Evolutionary conservation across 2,797 vertebrate species (phyloP), one percentile per base, ranked within the genome.

Genomic region (Malacoctenus gilli): DNA sequence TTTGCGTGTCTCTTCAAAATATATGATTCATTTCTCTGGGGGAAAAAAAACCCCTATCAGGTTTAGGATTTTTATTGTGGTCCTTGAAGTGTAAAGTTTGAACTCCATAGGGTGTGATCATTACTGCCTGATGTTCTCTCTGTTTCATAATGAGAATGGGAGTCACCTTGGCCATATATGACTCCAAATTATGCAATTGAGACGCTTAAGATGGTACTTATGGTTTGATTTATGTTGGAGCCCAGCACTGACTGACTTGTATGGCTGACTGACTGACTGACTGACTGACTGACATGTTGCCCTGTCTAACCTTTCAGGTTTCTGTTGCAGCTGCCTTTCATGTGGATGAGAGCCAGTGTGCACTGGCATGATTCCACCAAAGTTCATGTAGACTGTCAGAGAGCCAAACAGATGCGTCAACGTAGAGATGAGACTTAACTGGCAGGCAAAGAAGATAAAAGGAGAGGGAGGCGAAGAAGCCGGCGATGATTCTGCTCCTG

Each of bases 231-330:
- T 2, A 36, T 16, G 35, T 36, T 36, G 14, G 8, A 16, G 8
- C 38, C 5, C 4, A 35, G 14, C 2, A 9, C 1, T n/a, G 9
- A 8, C 14, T 1, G 15, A 2, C 20, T 35, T 0, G 16, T 31
- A 28, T 8, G 4, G 18, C 40, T 47, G n/a, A n/a, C n/a, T n/a
- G 1, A 25, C 4, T 39, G 7, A 34, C n/a, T n/a, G n/a, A 23
- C 22, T 63, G 35, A 49, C 6, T 18, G 34, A 42, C 36, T 9
- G 18, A 48, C 4, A 7, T 51, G 39, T 43, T 55, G 4, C 2
- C 12, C 4, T 35, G 5, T 40, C 16, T 50, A 34, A 18, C 19
- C 16, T 28, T 39, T 59, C 18, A 4, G 31, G 39, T 55, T 68
- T 32, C 11, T n/a, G n/a, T 31, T 50, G 12, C 15, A 11, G 28